These are phyloP conservation scores for Sus cebifrons DNA, from an alignment of 2,797 vertebrate species.

Conservation along the genomic window DNA sequence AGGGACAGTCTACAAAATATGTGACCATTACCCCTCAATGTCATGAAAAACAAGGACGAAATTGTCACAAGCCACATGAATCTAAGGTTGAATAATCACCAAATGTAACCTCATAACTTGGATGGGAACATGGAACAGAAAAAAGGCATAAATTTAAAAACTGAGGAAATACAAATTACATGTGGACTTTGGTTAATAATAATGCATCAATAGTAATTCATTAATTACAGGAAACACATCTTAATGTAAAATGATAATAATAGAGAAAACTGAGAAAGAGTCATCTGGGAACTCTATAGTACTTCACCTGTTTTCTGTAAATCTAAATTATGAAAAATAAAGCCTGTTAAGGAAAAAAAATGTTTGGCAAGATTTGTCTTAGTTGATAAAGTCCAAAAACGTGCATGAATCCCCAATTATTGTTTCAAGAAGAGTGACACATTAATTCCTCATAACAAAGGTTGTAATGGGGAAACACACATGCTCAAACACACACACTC, in stretches of 20 bases:
- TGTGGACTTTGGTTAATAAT: background rate
- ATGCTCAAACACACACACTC: background rate
- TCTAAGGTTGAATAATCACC: background rate
- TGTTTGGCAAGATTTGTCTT: background rate
- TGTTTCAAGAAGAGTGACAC: background rate
- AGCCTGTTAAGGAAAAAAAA: slow-evolving; percentile 44
- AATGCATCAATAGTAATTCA: slow-evolving; percentile 19
- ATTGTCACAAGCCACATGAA: background rate
- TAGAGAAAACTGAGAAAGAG: background rate
- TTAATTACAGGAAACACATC: background rate
- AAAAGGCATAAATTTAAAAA: background rate
- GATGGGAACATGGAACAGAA: background rate
- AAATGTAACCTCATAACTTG: background rate
- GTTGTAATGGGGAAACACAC: background rate
- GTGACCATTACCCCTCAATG: background rate
- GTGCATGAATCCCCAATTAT: background rate
- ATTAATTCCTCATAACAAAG: background rate
- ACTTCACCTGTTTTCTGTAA: background rate
- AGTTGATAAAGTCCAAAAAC: background rate
- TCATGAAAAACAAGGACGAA: background rate
- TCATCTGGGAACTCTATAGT: background rate
- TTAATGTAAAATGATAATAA: background rate
- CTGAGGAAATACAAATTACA: background rate
- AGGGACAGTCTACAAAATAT: background rate
- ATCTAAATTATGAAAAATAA: background rate